phyloP scores from a whole-genome alignment of 2,888 invertebrate genomes.

The Andrena haemorrhoa region DNA sequence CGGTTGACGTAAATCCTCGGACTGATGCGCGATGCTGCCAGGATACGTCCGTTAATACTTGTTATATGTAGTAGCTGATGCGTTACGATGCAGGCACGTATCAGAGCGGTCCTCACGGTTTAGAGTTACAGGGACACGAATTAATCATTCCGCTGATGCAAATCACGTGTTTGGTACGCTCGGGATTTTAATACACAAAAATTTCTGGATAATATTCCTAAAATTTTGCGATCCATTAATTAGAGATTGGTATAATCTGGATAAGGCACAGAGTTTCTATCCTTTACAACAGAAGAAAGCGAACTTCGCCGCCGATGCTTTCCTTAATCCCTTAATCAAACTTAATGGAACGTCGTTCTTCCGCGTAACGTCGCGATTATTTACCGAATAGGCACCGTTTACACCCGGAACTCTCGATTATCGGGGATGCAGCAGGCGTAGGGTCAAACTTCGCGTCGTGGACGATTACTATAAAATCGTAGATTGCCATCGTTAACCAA shows the following conservation, averaged over 20 bases:
- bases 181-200: not conserved
- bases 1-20: slow-evolving; percentile 63
- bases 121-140: not conserved
- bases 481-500: slow-evolving; percentile 52
- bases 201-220: not conserved
- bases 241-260: not conserved
- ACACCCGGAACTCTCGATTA: slow-evolving; percentile 49
- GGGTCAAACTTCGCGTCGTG: slow-evolving; percentile 39
- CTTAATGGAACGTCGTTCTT: slow-evolving; percentile 4
- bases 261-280: not conserved
- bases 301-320: not conserved
- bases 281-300: not conserved
- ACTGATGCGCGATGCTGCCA: slow-evolving; percentile 47
- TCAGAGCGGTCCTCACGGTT: slow-evolving; percentile 12
- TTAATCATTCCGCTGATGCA: not conserved
- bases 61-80: slow-evolving; percentile 43
- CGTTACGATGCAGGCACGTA: not conserved
- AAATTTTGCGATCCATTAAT: not conserved
- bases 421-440: slow-evolving; percentile 15
- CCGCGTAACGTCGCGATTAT: slow-evolving; percentile 11
- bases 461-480: slow-evolving; percentile 53
- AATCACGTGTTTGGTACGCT: not conserved
- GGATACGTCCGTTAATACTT: slow-evolving; percentile 39
- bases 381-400: slow-evolving; percentile 23
- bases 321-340: not conserved